These are phyloP conservation scores for Neotoxoptera formosana DNA, from an alignment of 1,140 invertebrate species.

Conservation along the genomic window DNA sequence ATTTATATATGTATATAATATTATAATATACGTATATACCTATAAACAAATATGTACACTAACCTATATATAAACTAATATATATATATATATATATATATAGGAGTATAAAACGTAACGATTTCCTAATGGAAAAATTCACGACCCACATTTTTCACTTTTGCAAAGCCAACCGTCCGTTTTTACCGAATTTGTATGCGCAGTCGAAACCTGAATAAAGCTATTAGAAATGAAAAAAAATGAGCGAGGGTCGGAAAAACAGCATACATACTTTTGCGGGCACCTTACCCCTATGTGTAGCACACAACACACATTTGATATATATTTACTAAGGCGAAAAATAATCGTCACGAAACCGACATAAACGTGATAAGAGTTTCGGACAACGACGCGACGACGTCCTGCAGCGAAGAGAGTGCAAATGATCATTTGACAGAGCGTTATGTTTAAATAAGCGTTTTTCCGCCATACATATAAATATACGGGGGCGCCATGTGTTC, in stretches of 20 bases:
- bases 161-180: conserved; percentile 5
- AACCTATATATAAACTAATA: neutral
- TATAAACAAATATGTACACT: neutral
- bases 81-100: neutral
- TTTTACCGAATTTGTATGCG: conserved; percentile 12
- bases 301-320: neutral
- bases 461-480: neutral
- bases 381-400: neutral
- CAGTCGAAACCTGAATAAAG: neutral
- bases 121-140: conserved; percentile 18
- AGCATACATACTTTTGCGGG: neutral
- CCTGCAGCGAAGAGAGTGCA: neutral
- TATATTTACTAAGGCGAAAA: neutral
- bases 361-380: conserved; percentile 9
- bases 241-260: neutral
- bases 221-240: conserved; percentile 8
- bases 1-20: neutral
- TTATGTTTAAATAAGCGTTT: conserved; percentile 16
- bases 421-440: neutral
- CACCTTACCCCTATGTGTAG: neutral
- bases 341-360: neutral
- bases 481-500: conserved; percentile 16
- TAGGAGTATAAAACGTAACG: neutral
- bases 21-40: neutral
- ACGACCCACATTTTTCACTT: conserved; percentile 10